Conservation (phyloP, 2,113 vertebrate genomes). For the Regulus satrapa region DNA sequence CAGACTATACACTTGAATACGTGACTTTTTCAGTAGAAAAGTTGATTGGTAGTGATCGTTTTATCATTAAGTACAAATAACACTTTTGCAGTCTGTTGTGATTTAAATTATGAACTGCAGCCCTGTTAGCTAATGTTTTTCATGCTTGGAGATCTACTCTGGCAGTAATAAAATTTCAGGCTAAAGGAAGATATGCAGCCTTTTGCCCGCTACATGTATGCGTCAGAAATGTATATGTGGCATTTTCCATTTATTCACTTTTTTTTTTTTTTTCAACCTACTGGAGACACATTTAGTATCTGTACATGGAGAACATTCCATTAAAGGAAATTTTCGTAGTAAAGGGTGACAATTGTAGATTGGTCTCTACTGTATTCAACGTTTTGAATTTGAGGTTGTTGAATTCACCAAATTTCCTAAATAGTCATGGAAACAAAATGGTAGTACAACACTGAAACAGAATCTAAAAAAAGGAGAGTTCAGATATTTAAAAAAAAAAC, state of each 20-base stretch:
- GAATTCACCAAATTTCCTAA: background rate
- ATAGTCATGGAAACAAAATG: background rate
- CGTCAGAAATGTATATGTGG: background rate
- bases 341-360: background rate
- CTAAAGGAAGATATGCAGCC: background rate
- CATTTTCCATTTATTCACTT: background rate
- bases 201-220: background rate
- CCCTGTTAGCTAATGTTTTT: background rate
- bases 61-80: background rate
- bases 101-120: conserved; percentile 14
- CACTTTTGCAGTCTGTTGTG: background rate
- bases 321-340: background rate
- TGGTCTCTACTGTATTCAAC: background rate
- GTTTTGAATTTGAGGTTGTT: background rate
- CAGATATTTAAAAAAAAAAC: background rate
- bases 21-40: background rate
- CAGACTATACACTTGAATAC: background rate
- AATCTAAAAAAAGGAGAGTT: background rate
- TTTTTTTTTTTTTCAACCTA: too few species aligned
- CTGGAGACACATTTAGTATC: background rate
- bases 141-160: background rate
- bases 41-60: background rate
- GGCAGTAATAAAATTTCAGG: background rate
- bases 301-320: background rate
- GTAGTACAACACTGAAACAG: background rate